phyloP scores from a whole-genome alignment of 1,140 invertebrate genomes.

The Drosophila ogumai region DNA sequence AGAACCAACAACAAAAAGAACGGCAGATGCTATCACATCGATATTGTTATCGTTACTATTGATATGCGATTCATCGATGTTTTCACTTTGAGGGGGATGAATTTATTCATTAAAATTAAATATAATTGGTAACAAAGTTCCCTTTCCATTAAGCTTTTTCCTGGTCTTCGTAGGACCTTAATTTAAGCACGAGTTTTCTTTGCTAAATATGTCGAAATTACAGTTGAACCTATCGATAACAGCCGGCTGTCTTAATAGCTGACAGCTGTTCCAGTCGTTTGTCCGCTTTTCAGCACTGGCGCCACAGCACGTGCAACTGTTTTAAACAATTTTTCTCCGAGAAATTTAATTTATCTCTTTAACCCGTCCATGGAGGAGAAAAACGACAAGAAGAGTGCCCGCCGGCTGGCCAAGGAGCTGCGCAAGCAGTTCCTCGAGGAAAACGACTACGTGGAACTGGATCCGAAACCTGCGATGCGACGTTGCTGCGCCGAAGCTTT shows the following conservation, averaged over 20 bases:
- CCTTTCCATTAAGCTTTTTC: not conserved
- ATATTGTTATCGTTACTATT: not conserved
- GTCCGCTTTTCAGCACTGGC: constrained; percentile 16
- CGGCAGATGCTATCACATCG: not conserved
- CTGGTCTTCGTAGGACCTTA: not conserved
- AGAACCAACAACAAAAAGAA: constrained; percentile 18
- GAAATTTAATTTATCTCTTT: constrained; percentile 6
- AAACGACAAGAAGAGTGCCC: not conserved
- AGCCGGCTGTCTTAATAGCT: not conserved
- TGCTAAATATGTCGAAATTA: not conserved
- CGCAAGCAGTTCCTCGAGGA: constrained; percentile 35
- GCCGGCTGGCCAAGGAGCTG: not conserved
- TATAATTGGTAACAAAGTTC: not conserved
- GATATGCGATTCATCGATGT: constrained; percentile 9
- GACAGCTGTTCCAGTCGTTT: not conserved
- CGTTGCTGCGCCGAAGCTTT: constrained; percentile 21
- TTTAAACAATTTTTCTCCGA: constrained; percentile 4
- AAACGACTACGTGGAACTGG: constrained; percentile 4
- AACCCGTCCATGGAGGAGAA: constrained; percentile 20
- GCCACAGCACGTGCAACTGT: constrained; percentile 32
- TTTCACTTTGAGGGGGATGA: no score
- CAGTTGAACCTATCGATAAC: constrained; percentile 6
- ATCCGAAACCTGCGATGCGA: not conserved
- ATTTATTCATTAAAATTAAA: not conserved
- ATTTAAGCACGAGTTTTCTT: no score